These are phyloP conservation scores for Atractosteus spatula DNA, from an alignment of 2,113 vertebrate species.

Conservation along the genomic window DNA sequence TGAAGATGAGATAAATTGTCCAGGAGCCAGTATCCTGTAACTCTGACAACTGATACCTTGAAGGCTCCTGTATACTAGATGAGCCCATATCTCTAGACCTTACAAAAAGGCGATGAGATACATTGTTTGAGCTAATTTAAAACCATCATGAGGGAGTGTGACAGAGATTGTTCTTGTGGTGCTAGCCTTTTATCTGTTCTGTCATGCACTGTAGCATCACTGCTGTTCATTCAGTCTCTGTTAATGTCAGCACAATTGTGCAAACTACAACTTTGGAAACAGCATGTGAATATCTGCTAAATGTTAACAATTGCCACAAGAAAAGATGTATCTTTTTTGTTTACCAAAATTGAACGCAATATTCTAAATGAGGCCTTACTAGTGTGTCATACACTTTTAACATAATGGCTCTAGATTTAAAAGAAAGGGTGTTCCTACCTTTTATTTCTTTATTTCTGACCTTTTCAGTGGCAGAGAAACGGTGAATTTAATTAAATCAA, in stretches of 20 bases:
- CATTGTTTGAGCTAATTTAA: background rate
- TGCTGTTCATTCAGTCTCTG: background rate
- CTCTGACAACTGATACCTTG: background rate
- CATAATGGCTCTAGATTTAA: no score
- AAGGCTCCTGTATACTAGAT: background rate
- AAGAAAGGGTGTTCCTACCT: no score
- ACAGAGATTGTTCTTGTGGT: background rate
- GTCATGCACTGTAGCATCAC: background rate
- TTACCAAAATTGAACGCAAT: no score
- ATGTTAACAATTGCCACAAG: no score
- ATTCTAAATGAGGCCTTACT: no score
- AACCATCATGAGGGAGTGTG: background rate
- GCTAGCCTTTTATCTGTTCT: background rate
- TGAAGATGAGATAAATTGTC: background rate
- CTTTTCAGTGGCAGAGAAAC: no score
- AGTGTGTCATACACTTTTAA: no score
- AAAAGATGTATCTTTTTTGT: no score
- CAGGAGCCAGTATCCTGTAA: background rate
- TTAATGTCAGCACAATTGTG: background rate
- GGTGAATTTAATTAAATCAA: no score
- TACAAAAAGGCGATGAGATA: background rate
- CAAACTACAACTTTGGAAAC: background rate
- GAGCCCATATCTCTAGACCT: slow-evolving; percentile 19
- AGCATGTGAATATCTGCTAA: no score
- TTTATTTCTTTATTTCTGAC: no score